Percentiles rank a stretch among this genome's conserved stretches.
phyloP scores from a whole-genome alignment of 2,113 vertebrate genomes.

The Myrmecobius fasciatus region DNA sequence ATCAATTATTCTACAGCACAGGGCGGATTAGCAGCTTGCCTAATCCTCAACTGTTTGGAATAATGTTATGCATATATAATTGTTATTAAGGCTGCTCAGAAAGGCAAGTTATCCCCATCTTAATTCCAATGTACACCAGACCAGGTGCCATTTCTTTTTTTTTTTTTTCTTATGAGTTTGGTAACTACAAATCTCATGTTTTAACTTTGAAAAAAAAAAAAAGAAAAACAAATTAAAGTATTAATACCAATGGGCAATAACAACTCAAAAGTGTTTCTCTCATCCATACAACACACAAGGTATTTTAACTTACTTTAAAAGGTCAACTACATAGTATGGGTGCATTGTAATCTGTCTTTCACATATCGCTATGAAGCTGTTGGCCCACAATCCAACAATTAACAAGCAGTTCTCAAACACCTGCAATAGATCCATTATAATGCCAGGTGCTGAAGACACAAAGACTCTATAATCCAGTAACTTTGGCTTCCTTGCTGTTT shows the following conservation, averaged over 20 bases:
- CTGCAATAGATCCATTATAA: not conserved
- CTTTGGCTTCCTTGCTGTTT: not conserved
- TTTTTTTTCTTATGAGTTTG: rapidly evolving
- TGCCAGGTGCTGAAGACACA: not conserved
- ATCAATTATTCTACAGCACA: not conserved
- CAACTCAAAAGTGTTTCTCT: not conserved
- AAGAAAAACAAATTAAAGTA: not conserved
- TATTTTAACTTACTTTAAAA: not conserved
- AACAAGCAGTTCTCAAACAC: not conserved
- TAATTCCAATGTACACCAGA: not conserved
- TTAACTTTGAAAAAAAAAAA: not conserved
- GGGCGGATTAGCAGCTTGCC: not conserved
- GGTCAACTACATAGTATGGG: not conserved
- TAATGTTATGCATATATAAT: not conserved
- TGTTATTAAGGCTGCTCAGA: not conserved
- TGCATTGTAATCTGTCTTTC: not conserved
- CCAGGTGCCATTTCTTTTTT: rapidly evolving
- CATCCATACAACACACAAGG: not conserved
- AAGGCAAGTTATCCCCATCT: not conserved
- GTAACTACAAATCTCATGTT: not conserved
- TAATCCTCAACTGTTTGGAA: not conserved
- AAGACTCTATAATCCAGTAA: not conserved
- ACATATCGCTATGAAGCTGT: not conserved
- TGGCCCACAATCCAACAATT: not conserved
- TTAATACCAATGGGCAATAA: not conserved